Evolutionary conservation across 2,888 invertebrate genomes (phyloP), one percentile per base, ranked within the genome.

Genomic region (Cheilosia soror): DNA sequence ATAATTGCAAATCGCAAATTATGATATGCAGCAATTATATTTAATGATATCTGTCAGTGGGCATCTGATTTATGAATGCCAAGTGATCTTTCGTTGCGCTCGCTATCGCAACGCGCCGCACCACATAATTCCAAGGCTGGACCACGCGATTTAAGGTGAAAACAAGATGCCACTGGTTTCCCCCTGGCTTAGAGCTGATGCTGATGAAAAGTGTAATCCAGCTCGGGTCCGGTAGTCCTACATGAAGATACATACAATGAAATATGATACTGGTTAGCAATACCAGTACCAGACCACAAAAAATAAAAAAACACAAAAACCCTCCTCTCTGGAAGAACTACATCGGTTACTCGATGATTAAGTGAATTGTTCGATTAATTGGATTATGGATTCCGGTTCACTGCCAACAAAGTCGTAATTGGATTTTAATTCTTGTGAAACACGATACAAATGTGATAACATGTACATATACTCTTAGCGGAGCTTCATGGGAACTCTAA

Each of bases 331-430:
- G 40, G 40, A 25, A 25, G 53, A 69, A 55, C 60, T 72, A 66
- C 81, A 58, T 76, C 44, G 62, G 71, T 71, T 77, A 72, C 80
- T 62, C 69, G 58, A 81, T 81, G 81, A 85, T 85, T 85, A 81
- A 85, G 81, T 85, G 85, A 85, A 85, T 85, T 81, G 85, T 85
- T 85, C 85, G 85, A 85, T 85, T 85, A 85, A 85, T 85, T 85
- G 85, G 85, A 85, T 85, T 85, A 85, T 81, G 81, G 81, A 81
- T 85, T 81, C 63, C 72, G 62, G 63, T 76, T 77, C 62, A 68
- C 66, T 76, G 76, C 51, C 66, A 81, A 72, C 62, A 71, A 66
- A 71, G 66, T 81, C 66, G 81, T 85, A 85, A 85, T 85, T 85
- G 85, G 81, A 81, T 77, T 85, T 85, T 85, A 85, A 85, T 85